Evolutionary conservation across 1,140 invertebrate genomes (phyloP).

Genomic region (Neotoxoptera formosana): DNA sequence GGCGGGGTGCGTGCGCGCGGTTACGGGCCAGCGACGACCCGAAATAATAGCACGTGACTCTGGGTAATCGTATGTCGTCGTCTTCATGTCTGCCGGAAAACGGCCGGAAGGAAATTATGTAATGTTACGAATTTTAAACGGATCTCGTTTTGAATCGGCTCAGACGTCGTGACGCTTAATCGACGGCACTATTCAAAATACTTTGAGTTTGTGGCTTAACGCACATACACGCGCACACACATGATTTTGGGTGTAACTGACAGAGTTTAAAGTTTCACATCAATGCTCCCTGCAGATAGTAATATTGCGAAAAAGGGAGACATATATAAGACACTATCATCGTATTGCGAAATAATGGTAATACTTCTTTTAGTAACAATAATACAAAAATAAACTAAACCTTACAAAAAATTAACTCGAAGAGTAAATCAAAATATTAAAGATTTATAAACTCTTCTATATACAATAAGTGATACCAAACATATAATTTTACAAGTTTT

Average conservation of each 20-base stretch:
- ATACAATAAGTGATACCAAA: neutral
- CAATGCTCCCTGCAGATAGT: neutral
- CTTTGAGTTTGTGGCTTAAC: neutral
- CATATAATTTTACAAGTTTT: neutral
- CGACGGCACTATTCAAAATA: neutral
- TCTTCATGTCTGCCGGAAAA: neutral
- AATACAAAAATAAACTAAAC: neutral
- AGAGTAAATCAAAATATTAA: neutral
- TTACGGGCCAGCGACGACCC: neutral
- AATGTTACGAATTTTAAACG: neutral
- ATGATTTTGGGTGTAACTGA: neutral
- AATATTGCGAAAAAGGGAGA: neutral
- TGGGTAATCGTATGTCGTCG: neutral
- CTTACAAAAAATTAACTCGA: neutral
- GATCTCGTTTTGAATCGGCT: neutral
- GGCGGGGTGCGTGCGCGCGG: neutral
- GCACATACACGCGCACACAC: neutral
- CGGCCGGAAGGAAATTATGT: conserved; percentile 13
- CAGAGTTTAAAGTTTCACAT: conserved; percentile 18
- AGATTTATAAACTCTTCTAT: neutral
- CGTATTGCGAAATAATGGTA: neutral
- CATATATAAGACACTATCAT: too few relatives aligned
- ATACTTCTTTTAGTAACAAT: neutral
- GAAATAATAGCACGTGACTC: neutral
- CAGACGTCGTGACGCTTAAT: neutral